These are phyloP conservation scores for Apteryx mantelli DNA, from an alignment of 2,113 vertebrate genomes.

Conservation along the genomic window DNA sequence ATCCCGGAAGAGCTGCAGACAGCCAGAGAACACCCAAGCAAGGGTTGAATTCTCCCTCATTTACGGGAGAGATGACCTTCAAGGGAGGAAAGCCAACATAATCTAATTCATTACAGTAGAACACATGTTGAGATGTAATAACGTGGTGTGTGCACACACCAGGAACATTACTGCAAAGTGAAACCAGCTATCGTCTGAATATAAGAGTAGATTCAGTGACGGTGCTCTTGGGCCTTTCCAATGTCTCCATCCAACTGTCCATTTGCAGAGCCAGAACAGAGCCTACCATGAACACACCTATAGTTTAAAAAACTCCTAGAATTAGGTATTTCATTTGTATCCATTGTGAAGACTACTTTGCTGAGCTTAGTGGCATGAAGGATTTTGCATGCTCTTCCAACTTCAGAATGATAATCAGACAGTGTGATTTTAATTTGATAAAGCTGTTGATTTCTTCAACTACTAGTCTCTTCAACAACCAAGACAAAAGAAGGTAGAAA, in stretches of 20 bases:
- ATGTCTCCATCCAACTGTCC: not conserved
- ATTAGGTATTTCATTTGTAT: not conserved
- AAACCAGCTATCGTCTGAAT: not conserved
- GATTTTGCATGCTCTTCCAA: not conserved
- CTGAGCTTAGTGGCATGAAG: not conserved
- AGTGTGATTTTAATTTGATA: not conserved
- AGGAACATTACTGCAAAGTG: not conserved
- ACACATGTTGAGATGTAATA: not conserved
- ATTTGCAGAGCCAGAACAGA: not conserved
- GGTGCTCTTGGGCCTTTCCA: accelerated
- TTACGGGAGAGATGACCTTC: too few relatives aligned
- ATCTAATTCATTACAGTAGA: not conserved
- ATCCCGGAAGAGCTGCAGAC: too few relatives aligned
- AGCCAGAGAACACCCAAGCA: not conserved
- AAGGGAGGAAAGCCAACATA: not conserved
- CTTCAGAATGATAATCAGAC: not conserved
- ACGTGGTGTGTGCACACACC: accelerated
- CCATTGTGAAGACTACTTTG: not conserved
- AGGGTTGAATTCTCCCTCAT: not conserved
- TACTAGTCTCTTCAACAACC: not conserved
- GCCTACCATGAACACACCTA: not conserved
- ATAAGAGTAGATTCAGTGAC: accelerated
- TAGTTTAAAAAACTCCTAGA: not conserved
- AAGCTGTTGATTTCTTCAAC: not conserved
- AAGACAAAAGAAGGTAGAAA: not conserved